Conservation (phyloP, 2,888 invertebrate genomes). For the Caenorhabditis sp. region DNA sequence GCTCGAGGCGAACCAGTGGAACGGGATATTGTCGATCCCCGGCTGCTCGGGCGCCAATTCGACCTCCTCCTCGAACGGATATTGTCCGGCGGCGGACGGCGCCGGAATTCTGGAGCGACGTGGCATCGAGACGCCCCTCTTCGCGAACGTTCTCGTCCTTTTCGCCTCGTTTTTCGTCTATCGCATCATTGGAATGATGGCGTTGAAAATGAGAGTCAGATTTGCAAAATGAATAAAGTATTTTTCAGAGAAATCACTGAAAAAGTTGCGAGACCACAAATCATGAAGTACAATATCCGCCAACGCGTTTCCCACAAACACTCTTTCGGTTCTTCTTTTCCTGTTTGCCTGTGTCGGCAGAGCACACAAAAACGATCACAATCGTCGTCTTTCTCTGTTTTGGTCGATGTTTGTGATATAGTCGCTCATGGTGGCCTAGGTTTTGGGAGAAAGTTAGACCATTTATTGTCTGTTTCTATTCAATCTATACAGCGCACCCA, state of each 20-base stretch:
- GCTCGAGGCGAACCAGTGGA: constrained; percentile 72
- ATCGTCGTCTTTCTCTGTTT: no score
- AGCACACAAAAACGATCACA: no score
- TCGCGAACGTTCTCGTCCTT: constrained; percentile 53
- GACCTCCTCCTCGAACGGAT: background rate
- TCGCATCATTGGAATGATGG: constrained; percentile 63
- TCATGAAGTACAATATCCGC: no score
- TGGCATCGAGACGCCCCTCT: constrained; percentile 56
- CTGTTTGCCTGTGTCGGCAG: no score
- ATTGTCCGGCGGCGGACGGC: constrained; percentile 64
- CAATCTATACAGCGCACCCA: no score
- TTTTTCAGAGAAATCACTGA: background rate
- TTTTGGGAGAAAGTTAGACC: no score
- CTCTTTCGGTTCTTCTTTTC: no score
- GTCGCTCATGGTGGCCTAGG: no score
- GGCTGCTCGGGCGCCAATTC: constrained; percentile 29
- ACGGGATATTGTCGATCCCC: constrained; percentile 14
- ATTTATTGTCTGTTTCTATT: no score
- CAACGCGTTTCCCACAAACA: no score
- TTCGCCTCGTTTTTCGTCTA: constrained; percentile 60
- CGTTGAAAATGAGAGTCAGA: constrained; percentile 58
- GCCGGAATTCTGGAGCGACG: constrained; percentile 57
- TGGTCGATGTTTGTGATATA: no score
- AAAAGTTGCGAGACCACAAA: no score
- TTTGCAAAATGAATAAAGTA: constrained; percentile 57